Conservation (phyloP, 2,888 invertebrate species). For the Ellobium chinense region DNA sequence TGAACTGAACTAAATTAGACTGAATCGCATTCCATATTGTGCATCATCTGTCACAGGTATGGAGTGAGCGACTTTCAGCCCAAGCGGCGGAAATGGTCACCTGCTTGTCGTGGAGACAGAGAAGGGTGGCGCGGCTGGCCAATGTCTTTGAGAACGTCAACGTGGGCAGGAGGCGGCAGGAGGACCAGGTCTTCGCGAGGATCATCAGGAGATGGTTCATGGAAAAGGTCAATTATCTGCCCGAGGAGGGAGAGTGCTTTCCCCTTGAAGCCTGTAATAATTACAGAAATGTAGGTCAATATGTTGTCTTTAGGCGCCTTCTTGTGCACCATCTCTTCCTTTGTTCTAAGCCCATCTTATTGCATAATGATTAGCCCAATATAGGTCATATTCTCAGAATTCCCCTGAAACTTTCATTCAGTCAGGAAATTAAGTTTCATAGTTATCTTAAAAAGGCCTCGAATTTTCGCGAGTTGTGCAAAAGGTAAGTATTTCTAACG, state of each 20-base stretch:
- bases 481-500: no score
- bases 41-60: not conserved
- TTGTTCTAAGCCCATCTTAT: no score
- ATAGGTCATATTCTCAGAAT: no score
- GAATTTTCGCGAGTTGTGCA: no score
- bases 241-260: slow-evolving; percentile 7
- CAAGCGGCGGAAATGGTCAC: not conserved
- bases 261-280: slow-evolving; percentile 1
- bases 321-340: no score
- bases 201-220: not conserved
- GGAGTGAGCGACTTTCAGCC: not conserved
- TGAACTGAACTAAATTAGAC: no score
- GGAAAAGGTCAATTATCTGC: not conserved
- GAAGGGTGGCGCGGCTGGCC: not conserved
- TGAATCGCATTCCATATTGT: not conserved
- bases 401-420: no score
- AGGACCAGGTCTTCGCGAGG: not conserved
- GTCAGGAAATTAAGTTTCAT: no score
- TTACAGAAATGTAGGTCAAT: slow-evolving; percentile 24
- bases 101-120: not conserved
- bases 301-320: no score
- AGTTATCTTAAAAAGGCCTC: no score
- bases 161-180: slow-evolving; percentile 1
- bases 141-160: not conserved
- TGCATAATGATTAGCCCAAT: no score